Evolutionary conservation across 92 coral and sea anemone species (phyloP), one percentile per base, ranked within the genome.

Genomic region (Siderastrea siderea): DNA sequence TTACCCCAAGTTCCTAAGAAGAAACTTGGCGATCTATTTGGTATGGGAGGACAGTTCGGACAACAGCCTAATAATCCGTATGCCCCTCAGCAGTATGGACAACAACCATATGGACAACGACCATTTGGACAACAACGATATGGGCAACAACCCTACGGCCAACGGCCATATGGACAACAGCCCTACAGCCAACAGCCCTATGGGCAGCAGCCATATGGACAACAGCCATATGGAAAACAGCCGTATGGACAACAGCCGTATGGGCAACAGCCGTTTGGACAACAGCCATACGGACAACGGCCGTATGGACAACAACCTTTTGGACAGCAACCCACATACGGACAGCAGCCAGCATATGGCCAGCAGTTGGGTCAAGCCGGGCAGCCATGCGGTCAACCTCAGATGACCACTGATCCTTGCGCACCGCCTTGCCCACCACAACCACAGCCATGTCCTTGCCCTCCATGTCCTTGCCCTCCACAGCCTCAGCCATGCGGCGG

Each of bases 61-160:
- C 94, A 78, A 74, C 91, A 74, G 66, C 92, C 47, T 88, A 86
- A 55, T 87, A 86, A 77, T 88, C 89, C 82, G 8, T 62, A 69
- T 13, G 81, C 68, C 8, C 93, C 79, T 7, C 93, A 79, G 15
- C 93, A 43, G 47, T 51, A 5, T 13, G 86, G 82, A 1, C 88
- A 87, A 45, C 93, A 81, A 63, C 71, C 6, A 54, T 51, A 65
- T 48, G 87, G 82, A 2, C 73, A 54, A 82, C 89, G 71, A 66
- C 79, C 58, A 77, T 43, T 17, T 43, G 61, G 44, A 3, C 81
- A 68, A 46, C 88, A 83, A 44, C 79, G 59, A 60, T 79, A 74
- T 59, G 64, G 67, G 12, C 66, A 77, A 44, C 80, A 26, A 16
- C 77, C 55, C 1, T 71, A 74, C 55, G 91, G 91, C 5, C 93